Evolutionary conservation across 1,140 invertebrate genomes (phyloP).

Genomic region (Drosophila tropicalis): DNA sequence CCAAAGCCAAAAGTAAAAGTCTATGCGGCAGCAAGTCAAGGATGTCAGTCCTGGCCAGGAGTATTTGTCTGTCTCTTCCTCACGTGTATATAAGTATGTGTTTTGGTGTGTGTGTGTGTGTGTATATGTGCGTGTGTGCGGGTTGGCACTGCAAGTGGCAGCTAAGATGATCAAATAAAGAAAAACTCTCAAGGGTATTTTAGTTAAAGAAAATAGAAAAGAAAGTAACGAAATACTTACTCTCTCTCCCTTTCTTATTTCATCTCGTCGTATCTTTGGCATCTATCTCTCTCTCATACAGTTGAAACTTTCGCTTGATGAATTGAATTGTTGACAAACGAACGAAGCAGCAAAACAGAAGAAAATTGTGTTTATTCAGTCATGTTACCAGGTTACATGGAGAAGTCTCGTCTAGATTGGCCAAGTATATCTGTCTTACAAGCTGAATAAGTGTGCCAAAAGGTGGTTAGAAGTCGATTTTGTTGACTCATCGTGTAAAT

Average conservation of each 20-base stretch:
- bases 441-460: conserved; percentile 6
- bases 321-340: conserved; percentile 77
- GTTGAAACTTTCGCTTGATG: conserved; percentile 73
- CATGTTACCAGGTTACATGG: conserved; percentile 66
- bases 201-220: conserved; percentile 76
- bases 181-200: conserved; percentile 76
- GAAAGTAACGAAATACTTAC: conserved; percentile 70
- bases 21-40: conserved; percentile 78
- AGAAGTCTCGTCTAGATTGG: conserved; percentile 18
- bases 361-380: conserved; percentile 81
- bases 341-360: conserved; percentile 68
- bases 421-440: not conserved
- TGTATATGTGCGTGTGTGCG: conserved; percentile 21
- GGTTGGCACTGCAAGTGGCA: conserved; percentile 70
- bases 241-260: not conserved
- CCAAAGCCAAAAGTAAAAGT: conserved; percentile 78
- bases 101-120: conserved; percentile 38
- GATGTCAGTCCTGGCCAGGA: conserved; percentile 62
- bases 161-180: conserved; percentile 81
- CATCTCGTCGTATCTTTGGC: not conserved
- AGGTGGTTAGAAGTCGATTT: conserved; percentile 14
- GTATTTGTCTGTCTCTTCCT: conserved; percentile 56
- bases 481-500: conserved; percentile 10
- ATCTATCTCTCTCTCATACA: conserved; percentile 33
- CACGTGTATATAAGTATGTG: not conserved